Evolutionary conservation across 2,888 invertebrate species (phyloP).

Genomic region (Operophtera brumata): DNA sequence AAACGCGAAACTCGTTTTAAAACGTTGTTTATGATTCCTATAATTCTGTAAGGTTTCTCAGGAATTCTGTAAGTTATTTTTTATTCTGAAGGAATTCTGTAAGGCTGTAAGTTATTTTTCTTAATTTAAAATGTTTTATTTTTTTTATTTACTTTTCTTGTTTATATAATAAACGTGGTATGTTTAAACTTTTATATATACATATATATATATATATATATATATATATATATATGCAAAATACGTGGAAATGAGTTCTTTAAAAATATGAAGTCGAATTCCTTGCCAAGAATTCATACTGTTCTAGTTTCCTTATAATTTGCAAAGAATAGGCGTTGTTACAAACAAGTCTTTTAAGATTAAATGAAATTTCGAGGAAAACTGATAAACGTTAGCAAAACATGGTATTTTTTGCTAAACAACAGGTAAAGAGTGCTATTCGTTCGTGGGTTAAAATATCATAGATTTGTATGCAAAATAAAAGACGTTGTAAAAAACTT

Average conservation of each 20-base stretch:
- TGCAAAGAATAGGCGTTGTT: neutral
- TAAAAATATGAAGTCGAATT: neutral
- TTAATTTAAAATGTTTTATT: no score
- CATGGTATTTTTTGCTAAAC: conserved; percentile 4
- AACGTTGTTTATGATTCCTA: no score
- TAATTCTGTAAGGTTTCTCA: no score
- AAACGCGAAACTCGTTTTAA: no score
- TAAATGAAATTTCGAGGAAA: conserved; percentile 1
- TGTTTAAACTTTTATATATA: no score
- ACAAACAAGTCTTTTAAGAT: neutral
- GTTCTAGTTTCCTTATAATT: neutral
- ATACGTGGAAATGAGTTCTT: neutral
- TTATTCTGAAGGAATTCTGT: no score
- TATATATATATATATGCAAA: neutral
- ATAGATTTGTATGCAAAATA: conserved; percentile 4
- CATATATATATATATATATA: no score
- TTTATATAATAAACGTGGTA: no score
- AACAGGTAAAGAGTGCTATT: conserved; percentile 1
- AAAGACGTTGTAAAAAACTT: no score
- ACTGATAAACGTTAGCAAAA: neutral
- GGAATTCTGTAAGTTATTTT: no score
- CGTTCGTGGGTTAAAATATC: neutral
- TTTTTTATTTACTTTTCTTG: no score
- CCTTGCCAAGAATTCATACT: neutral
- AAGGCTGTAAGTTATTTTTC: no score